phyloP scores from a whole-genome alignment of 2,888 invertebrate species.

The Masnerella sp. region DNA sequence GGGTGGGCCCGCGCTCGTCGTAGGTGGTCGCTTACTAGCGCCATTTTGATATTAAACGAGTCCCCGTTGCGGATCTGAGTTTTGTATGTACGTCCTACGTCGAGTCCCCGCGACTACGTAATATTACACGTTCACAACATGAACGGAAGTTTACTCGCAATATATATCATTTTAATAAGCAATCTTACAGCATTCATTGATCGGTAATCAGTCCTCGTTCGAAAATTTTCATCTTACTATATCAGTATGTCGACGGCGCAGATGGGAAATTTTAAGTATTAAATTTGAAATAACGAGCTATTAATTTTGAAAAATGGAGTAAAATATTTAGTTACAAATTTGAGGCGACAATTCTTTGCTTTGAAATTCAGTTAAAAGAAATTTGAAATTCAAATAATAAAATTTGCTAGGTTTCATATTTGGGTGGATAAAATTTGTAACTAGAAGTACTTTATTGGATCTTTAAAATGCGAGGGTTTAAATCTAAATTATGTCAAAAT shows the following conservation, averaged over 20 bases:
- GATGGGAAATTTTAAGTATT: too few species aligned
- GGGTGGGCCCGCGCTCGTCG: conserved; percentile 74
- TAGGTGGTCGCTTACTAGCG: conserved; percentile 76
- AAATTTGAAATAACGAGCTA: too few species aligned
- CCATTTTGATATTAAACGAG: conserved; percentile 73
- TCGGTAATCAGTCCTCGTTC: conserved; percentile 18
- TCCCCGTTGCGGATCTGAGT: conserved; percentile 49
- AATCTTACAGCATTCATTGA: conserved; percentile 31
- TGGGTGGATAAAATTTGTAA: too few species aligned
- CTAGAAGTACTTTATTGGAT: too few species aligned
- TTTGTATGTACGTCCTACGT: conserved; percentile 34
- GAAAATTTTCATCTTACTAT: conserved; percentile 29
- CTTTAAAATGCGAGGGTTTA: too few species aligned
- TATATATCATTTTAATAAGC: conserved; percentile 67
- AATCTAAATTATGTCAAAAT: too few species aligned
- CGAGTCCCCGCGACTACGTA: conserved; percentile 60
- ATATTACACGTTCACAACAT: conserved; percentile 62
- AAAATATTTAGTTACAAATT: too few species aligned
- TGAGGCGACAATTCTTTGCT: too few species aligned
- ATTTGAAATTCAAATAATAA: neutral
- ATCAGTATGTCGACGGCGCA: too few species aligned
- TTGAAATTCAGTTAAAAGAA: neutral
- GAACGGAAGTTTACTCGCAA: conserved; percentile 65
- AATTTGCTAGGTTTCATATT: too few species aligned
- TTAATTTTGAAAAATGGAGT: too few species aligned